Evolutionary conservation across 2,797 vertebrate species (phyloP).

Genomic region (Lycodopsis pacificus): DNA sequence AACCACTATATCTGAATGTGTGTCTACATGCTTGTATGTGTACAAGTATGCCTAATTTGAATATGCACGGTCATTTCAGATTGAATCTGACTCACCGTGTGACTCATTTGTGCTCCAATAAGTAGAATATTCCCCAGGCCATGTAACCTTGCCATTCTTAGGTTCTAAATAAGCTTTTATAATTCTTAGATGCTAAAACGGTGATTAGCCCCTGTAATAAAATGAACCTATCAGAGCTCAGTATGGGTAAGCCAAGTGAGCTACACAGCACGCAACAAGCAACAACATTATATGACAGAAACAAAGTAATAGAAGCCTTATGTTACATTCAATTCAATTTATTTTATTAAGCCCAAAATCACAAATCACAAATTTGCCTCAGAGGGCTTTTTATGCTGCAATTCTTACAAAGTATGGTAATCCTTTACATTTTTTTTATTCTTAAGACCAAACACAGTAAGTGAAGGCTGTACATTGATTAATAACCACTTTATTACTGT

Average conservation of each 20-base stretch:
- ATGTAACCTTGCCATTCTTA: conserved; percentile 59
- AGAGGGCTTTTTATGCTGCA: too few relatives aligned
- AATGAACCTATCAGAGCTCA: conserved; percentile 67
- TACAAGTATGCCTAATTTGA: conserved; percentile 73
- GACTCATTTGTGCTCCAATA: conserved; percentile 82
- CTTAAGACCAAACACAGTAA: not conserved
- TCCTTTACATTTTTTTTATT: not conserved
- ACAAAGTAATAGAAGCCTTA: not conserved
- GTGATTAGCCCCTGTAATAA: conserved; percentile 65
- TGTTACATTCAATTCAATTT: too few relatives aligned
- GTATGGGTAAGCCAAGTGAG: conserved; percentile 34
- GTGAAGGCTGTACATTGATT: not conserved
- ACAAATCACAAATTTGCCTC: too few relatives aligned
- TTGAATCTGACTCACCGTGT: conserved; percentile 75
- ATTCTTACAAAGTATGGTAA: not conserved
- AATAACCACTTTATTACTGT: not conserved
- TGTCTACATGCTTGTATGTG: conserved; percentile 43
- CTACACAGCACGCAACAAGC: conserved; percentile 26
- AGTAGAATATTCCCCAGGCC: conserved; percentile 69
- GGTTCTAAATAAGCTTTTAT: conserved; percentile 62
- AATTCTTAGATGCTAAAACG: conserved; percentile 58
- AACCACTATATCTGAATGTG: conserved; percentile 42
- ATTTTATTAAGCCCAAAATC: too few relatives aligned
- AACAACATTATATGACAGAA: conserved; percentile 8
- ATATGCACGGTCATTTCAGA: conserved; percentile 79